phyloP scores from a whole-genome alignment of 2,797 vertebrate species.

The Ispidina picta region DNA sequence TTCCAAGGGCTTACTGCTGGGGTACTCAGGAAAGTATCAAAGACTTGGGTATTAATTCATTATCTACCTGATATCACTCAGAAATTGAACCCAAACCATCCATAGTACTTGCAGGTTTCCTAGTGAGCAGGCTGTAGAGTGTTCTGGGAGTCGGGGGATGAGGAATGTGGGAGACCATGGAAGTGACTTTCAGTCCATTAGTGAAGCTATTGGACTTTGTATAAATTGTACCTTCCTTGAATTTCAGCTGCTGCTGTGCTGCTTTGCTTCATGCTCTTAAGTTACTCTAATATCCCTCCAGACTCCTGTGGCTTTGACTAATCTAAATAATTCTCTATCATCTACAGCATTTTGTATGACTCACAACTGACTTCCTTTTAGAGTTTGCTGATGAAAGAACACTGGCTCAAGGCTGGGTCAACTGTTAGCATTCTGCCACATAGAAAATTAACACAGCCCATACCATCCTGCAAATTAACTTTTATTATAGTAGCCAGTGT shows the following conservation, averaged over 20 bases:
- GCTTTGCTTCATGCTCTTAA: background rate
- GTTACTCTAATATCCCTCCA: background rate
- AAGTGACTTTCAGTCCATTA: background rate
- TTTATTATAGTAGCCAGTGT: conserved; percentile 51
- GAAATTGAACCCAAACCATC: background rate
- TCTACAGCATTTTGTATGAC: background rate
- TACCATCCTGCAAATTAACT: conserved; percentile 53
- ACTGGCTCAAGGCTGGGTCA: background rate
- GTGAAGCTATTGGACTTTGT: background rate
- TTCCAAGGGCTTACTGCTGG: background rate
- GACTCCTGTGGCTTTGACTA: background rate
- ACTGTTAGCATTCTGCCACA: background rate
- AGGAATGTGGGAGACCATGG: background rate
- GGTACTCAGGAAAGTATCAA: background rate
- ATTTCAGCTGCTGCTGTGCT: background rate
- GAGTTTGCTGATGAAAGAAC: conserved; percentile 47
- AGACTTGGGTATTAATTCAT: background rate
- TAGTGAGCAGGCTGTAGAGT: background rate
- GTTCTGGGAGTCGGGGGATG: background rate
- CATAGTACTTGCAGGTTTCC: background rate
- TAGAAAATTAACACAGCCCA: background rate
- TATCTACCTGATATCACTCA: background rate
- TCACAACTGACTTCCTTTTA: conserved; percentile 40
- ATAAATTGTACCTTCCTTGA: background rate
- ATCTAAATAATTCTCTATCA: background rate